phyloP scores from a whole-genome alignment of 1,140 invertebrate genomes.

The Atta texana region DNA sequence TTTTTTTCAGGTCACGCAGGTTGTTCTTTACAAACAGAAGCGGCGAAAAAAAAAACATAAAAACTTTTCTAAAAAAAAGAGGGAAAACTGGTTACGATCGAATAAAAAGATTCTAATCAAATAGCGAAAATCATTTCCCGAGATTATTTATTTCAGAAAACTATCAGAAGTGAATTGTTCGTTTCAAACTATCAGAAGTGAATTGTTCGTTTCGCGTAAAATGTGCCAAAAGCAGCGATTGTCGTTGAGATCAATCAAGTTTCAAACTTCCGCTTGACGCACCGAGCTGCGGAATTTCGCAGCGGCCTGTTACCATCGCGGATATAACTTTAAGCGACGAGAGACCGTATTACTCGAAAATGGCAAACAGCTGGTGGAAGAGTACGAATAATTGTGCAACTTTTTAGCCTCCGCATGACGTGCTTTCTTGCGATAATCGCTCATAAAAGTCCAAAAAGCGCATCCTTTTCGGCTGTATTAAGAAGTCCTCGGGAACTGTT shows the following conservation, averaged over 20 bases:
- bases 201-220: not conserved
- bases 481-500: not conserved
- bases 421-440: conserved; percentile 31
- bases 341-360: not conserved
- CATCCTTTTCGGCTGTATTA: conserved; percentile 27
- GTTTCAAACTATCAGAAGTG: not conserved
- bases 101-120: conserved; percentile 11
- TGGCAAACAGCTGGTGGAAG: not conserved
- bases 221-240: not conserved
- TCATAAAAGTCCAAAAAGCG: conserved; percentile 39
- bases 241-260: conserved; percentile 1
- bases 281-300: not conserved
- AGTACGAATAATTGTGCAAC: conserved; percentile 39
- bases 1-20: conserved; percentile 10
- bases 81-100: not conserved
- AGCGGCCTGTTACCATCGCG: not conserved
- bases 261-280: not conserved
- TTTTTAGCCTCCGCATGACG: conserved; percentile 26
- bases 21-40: conserved; percentile 26
- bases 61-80: conserved; percentile 1
- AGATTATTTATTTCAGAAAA: not conserved
- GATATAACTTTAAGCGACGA: conserved; percentile 14
- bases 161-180: not conserved
- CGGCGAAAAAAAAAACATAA: conserved; percentile 3
- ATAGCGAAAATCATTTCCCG: not conserved